Evolutionary conservation across 1,140 invertebrate species (phyloP).

Genomic region (Drosophila varians): DNA sequence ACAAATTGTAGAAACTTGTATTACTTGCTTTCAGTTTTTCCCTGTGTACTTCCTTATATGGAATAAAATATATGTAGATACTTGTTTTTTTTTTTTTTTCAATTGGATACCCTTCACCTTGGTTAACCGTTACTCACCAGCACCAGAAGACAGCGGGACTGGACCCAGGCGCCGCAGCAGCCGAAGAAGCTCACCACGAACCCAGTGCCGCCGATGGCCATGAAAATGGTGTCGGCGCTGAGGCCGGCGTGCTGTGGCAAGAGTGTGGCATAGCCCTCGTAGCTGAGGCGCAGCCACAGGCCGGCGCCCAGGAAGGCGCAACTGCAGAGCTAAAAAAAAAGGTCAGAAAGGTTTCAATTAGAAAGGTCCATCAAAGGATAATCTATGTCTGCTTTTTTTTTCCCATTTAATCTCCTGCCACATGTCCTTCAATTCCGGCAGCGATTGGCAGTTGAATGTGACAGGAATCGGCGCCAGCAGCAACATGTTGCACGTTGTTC

Average conservation of each 20-base stretch:
- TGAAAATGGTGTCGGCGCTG: constrained; percentile 88
- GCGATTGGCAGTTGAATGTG: constrained; percentile 22
- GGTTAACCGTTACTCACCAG: constrained; percentile 85
- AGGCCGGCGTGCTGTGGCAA: constrained; percentile 89
- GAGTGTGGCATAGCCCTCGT: constrained; percentile 89
- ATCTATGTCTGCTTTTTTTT: too few species aligned
- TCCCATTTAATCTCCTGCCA: background rate
- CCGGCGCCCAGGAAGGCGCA: constrained; percentile 90
- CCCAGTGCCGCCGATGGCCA: constrained; percentile 88
- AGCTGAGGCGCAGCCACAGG: constrained; percentile 89
- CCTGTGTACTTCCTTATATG: background rate
- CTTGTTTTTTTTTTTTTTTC: background rate
- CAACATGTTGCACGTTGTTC: constrained; percentile 21
- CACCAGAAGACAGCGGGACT: constrained; percentile 90
- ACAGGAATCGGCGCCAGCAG: background rate
- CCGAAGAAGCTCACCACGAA: constrained; percentile 91
- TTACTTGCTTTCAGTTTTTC: too few species aligned
- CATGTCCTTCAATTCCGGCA: background rate
- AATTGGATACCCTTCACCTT: background rate
- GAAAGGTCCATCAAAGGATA: too few species aligned
- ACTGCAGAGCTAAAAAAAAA: constrained; percentile 87
- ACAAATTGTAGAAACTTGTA: too few species aligned
- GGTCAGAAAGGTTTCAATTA: background rate
- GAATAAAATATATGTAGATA: background rate
- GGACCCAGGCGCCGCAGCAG: constrained; percentile 92